Evolutionary conservation across 2,113 vertebrate genomes (phyloP), one percentile per base, ranked within the genome.

Genomic region (Stomatorhinus ivindoensis): DNA sequence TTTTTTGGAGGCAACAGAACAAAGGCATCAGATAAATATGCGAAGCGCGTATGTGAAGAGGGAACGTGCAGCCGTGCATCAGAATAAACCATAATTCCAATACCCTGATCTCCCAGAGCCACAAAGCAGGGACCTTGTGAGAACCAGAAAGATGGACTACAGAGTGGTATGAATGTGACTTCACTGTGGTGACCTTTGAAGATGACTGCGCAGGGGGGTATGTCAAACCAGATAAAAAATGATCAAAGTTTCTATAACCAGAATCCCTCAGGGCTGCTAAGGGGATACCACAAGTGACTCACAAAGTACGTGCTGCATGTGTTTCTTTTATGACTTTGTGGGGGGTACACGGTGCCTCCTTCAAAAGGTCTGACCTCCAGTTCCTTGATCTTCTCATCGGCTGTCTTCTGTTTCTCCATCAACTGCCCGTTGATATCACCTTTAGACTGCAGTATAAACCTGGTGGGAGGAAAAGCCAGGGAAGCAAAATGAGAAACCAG

Each of bases 391-490:
- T 99, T 99, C 93, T 98, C 97, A 90, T 99, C 97, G 0, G 98
- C 97, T n/a, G 97, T 96, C 92, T 97, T 98, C 95, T 98, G 97
- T 94, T 98, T 99, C 91, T 97, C 97, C 88, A 93, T 94, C 65
- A 99, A 96, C 91, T 99, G 98, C 89, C 94, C 96, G n/a, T 97
- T 96, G 93, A 99, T 98, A 82, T 96, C 96, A 91, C 96, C 97
- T 94, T 97, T 98, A 11, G 97, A 96, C 87, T 99, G 98, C 92
- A 99, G 96, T 91, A 99, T 97, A 94, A 99, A 99, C 98, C 98
- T 99, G 80, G 2, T 4, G 2, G 35, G 35, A 13, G 35, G 35
- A 42, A 0, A 80, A 47, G 51, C 11, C 11, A 4, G 39, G 35
- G 58, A 39, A 5, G 39, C 17, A 1, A 31, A 53, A 89, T 83